Evolutionary conservation across 2,888 invertebrate species (phyloP), one percentile per base, ranked within the genome.

Genomic region (Phyllotreta striolata): DNA sequence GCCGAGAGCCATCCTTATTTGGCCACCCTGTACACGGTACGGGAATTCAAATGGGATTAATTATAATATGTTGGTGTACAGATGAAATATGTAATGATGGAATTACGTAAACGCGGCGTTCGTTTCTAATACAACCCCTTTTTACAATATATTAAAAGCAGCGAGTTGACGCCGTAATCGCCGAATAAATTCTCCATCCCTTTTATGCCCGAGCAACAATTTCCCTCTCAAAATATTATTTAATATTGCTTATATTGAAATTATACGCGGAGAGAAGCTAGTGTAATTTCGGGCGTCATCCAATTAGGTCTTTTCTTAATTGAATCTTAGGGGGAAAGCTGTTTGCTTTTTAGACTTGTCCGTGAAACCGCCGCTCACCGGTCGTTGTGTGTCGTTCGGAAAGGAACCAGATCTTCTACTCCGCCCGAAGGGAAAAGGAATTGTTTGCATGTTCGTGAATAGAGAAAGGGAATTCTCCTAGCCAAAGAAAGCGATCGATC

Each of bases 161-260:
- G 72, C 72, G 76, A 74, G 76, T 74, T 74, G 71, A 75, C 77
- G 76, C 77, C 76, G 74, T 78, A 77, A 78, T 77, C 76, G 72
- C 72, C 72, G 76, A 75, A 77, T 77, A 77, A 78, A 77, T 77
- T 76, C 74, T 70, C 24, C 70, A 69, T 69, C 71, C 71, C 73
- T 72, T 72, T 70, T 12, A 69, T 62, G 44, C 12, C 10, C 39
- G 24, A 9, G 41, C 12, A 12, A 38, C 38, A 52, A 52, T 43
- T 56, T 49, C 46, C 34, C 47, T 43, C 51, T 8, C 43, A 51
- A 78, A 79, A 79, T 78, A 78, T 74, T 74, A 78, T 80, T 79
- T 79, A 79, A 79, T 79, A 78, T 77, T 78, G 78, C 79, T 80
- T 79, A 79, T 78, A 79, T 80, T 79, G 77, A 79, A 80, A 80